phyloP scores from a whole-genome alignment of 2,888 invertebrate genomes.

The Cordylochernes scorpioides region DNA sequence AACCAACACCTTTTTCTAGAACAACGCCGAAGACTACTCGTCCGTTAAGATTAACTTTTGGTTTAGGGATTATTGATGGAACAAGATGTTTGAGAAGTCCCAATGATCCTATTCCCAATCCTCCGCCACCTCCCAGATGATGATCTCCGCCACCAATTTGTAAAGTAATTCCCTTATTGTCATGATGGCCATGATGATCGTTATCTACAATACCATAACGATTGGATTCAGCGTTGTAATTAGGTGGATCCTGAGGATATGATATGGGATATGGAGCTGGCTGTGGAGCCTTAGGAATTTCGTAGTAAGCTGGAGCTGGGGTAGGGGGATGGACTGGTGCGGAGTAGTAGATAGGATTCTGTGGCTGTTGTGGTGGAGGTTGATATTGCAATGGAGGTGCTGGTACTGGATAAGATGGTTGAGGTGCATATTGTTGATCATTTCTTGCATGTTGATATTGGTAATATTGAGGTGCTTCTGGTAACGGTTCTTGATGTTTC shows the following conservation, averaged over 20 bases:
- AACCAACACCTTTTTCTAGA: slow-evolving; percentile 13
- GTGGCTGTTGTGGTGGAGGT: background rate
- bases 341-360: background rate
- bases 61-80: slow-evolving; percentile 14
- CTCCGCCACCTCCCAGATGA: background rate
- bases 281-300: background rate
- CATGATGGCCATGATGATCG: background rate
- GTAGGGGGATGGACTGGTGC: too few relatives aligned
- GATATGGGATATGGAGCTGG: too few relatives aligned
- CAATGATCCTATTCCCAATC: background rate
- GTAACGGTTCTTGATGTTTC: too few relatives aligned
- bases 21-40: slow-evolving; percentile 16
- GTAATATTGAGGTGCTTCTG: too few relatives aligned
- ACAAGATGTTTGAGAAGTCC: slow-evolving; percentile 11
- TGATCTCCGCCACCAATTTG: background rate
- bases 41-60: slow-evolving; percentile 15
- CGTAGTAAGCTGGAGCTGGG: background rate
- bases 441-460: too few relatives aligned
- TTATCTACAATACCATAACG: background rate
- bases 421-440: background rate
- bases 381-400: too few relatives aligned
- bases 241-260: background rate
- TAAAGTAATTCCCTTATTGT: too few relatives aligned
- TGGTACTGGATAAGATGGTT: background rate
- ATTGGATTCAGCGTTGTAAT: background rate